These are phyloP conservation scores for Gorsachius magnificus DNA, from an alignment of 2,797 vertebrate species.

Conservation along the genomic window DNA sequence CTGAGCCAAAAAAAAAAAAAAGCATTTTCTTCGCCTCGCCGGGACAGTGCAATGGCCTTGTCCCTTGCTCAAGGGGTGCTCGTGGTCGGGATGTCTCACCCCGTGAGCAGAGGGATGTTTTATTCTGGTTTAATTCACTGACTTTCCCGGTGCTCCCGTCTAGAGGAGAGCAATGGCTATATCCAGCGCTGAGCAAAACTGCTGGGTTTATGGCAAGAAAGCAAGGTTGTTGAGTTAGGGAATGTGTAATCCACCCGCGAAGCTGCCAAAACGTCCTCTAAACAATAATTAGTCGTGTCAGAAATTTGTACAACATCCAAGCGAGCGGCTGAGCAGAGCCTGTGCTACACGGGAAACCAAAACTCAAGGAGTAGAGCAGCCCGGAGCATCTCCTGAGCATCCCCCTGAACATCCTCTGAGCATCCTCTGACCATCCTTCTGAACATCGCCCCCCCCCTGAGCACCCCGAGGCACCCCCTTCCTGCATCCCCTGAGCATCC, in stretches of 20 bases:
- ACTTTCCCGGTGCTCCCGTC: background rate
- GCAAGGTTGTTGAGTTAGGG: constrained; percentile 21
- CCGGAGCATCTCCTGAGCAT: background rate
- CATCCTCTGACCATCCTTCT: background rate
- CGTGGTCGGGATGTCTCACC: accelerated
- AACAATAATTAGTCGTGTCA: constrained; percentile 48
- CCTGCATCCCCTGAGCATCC: background rate
- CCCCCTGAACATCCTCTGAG: background rate
- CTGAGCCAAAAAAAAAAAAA: background rate
- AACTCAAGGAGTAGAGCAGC: background rate
- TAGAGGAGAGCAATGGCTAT: background rate
- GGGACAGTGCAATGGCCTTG: accelerated
- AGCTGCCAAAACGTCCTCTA: constrained; percentile 34
- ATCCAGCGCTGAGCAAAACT: background rate
- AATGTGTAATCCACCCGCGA: constrained; percentile 35
- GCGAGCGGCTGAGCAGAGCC: background rate
- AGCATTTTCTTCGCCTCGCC: accelerated
- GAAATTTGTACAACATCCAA: constrained; percentile 10
- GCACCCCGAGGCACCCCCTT: too few species aligned
- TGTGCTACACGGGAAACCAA: background rate
- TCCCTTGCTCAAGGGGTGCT: background rate
- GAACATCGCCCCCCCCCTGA: background rate
- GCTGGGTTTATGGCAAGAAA: background rate
- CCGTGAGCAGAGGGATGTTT: accelerated
- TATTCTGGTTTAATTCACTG: background rate